Evolutionary conservation across 2,797 vertebrate species (phyloP).

Genomic region (Sardinella longiceps): DNA sequence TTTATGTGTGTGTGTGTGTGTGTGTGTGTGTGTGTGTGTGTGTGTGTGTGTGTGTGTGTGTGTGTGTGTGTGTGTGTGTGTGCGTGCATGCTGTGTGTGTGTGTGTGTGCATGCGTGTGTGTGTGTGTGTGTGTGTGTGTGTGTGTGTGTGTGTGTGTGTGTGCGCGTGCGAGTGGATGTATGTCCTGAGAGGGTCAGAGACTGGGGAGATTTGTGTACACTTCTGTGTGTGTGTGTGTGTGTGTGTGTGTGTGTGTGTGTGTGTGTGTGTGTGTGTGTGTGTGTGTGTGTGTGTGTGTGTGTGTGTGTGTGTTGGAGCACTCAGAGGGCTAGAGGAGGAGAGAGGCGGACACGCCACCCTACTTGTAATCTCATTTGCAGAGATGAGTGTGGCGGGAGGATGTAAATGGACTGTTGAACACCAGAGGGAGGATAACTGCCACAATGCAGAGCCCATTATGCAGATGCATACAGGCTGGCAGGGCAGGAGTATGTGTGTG

Average conservation of each 20-base stretch:
- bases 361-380: background rate
- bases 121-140: no score
- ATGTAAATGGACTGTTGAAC: conserved; percentile 5
- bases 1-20: background rate
- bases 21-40: no score
- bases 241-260: no score
- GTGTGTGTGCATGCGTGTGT: background rate
- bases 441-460: background rate
- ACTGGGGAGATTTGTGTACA: background rate
- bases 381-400: background rate
- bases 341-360: background rate
- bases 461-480: background rate
- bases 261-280: background rate
- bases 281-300: background rate
- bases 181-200: no score
- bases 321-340: no score
- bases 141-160: no score
- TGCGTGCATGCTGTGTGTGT: background rate
- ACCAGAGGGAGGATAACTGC: conserved; percentile 6
- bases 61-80: no score
- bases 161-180: background rate
- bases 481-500: background rate
- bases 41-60: no score
- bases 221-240: background rate
- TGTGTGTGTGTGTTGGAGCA: background rate